These are phyloP conservation scores for Ophion costatus DNA, from an alignment of 2,888 invertebrate genomes.

Conservation along the genomic window DNA sequence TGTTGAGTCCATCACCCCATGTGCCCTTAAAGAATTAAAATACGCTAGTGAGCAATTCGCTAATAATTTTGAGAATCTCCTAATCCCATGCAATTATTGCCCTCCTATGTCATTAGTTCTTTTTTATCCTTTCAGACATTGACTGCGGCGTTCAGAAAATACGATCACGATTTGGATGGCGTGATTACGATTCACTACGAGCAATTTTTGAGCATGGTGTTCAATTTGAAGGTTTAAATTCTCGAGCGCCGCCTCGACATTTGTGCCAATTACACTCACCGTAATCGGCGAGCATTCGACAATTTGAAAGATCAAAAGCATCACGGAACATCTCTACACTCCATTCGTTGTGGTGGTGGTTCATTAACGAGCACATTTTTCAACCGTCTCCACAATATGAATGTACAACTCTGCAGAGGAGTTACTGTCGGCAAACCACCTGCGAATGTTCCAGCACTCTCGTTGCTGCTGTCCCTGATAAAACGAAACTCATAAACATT, in stretches of 20 bases:
- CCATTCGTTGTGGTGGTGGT: not conserved
- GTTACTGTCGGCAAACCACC: not conserved
- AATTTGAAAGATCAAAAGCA: constrained; percentile 21
- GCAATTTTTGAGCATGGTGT: constrained; percentile 97
- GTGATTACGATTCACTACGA: constrained; percentile 97
- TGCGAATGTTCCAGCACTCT: not conserved
- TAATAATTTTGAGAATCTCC: not conserved
- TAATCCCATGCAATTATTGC: not conserved
- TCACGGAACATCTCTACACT: not conserved
- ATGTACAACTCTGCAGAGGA: not conserved
- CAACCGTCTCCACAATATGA: not conserved
- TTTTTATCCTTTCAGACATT: constrained; percentile 88
- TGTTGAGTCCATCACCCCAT: too few species aligned
- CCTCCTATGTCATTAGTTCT: constrained; percentile 8
- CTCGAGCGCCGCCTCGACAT: not conserved
- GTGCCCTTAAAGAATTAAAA: too few species aligned
- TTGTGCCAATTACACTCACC: not conserved
- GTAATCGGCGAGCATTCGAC: not conserved
- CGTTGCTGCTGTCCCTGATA: not conserved
- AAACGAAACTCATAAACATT: constrained; percentile 3
- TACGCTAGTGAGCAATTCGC: too few species aligned
- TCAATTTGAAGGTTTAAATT: constrained; percentile 89
- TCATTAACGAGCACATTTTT: constrained; percentile 10
- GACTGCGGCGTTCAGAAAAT: constrained; percentile 93
- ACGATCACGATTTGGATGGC: constrained; percentile 97